Base-by-base conservation (phyloP, 2,888 invertebrate species). In the Pterostichus niger region DNA sequence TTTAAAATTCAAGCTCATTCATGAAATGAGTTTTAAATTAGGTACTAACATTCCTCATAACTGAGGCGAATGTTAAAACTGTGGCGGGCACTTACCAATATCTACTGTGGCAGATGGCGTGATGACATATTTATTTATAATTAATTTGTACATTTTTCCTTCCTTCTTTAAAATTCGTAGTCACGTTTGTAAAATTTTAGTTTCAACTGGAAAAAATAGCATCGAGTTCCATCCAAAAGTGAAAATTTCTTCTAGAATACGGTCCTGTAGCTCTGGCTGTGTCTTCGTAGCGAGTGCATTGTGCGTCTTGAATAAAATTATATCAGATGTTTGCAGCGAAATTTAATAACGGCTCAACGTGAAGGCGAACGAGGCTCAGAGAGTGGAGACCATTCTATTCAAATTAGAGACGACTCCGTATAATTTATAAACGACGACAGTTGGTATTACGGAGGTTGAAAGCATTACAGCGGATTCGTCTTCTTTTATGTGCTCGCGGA, bases 271-370 rank as follows among this genome's bases (percentile, higher is more conserved):
- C n/a, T 31, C 59, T 31, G 4, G 15, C 54, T 17, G 24, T 59
- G 59, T 64, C 64, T 64, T 64, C n/a, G 11, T 64, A 11, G 35
- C 35, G 64, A 71, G 68, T 71, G 68, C 40, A 71, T 71, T 71
- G 68, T 71, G 75, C 75, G 75, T 33, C 75, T 33, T 54, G 75
- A 75, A 75, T 75, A 75, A 75, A 75, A 75, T 75, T 75, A 75
- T 75, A 75, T 75, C 75, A 75, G 75, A 52, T 75, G 75, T 75
- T 75, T 75, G 75, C 75, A 54, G 75, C 54, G 54, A 75, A 75
- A 75, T 75, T 75, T 75, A 75, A 75, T 75, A 75, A 75, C 52
- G 68, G 68, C 68, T 71, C 68, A 71, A 71, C 68, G 68, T 44
- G 44, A 13, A 71, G 68, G 68, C 68, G 68, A 71, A 71, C 44